Conservation (phyloP, 2,888 invertebrate genomes). For the Antheraea assamensis region DNA sequence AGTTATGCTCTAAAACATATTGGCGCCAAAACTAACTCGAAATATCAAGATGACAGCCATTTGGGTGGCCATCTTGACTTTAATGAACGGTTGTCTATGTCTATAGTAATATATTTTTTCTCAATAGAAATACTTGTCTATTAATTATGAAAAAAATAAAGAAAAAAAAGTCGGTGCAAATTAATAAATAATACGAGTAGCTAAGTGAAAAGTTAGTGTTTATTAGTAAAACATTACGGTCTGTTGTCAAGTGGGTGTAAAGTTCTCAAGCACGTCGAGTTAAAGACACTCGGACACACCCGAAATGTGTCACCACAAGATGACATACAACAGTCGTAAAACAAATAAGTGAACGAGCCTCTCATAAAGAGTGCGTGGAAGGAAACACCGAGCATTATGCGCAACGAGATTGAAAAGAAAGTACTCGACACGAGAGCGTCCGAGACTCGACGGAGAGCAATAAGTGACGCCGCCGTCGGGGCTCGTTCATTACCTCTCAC, state of each 20-base stretch:
- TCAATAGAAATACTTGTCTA: neutral
- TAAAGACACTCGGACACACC: constrained; percentile 60
- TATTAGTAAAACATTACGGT: constrained; percentile 55
- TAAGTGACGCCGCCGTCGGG: constrained; percentile 72
- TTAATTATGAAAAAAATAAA: constrained; percentile 5
- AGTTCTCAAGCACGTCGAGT: constrained; percentile 48
- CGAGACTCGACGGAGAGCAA: constrained; percentile 72
- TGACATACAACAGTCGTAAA: constrained; percentile 65
- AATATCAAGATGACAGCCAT: constrained; percentile 68
- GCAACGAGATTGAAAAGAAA: constrained; percentile 78
- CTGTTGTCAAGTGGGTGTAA: constrained; percentile 64
- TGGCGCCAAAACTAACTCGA: constrained; percentile 76
- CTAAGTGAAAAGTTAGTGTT: constrained; percentile 33
- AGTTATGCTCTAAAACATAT: constrained; percentile 37
- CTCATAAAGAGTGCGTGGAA: constrained; percentile 67
- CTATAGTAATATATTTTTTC: constrained; percentile 13
- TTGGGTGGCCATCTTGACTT: constrained; percentile 69
- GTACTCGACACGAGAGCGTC: constrained; percentile 76
- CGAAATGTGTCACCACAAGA: constrained; percentile 63
- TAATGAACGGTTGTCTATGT: constrained; percentile 38
- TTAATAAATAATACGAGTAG: constrained; percentile 33
- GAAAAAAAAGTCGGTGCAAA: constrained; percentile 11
- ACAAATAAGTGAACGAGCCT: constrained; percentile 75
- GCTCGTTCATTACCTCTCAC: constrained; percentile 75
- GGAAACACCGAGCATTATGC: constrained; percentile 75